Evolutionary conservation across 2,797 vertebrate species (phyloP), one percentile per base, ranked within the genome.

Genomic region (Alcedo atthis): DNA sequence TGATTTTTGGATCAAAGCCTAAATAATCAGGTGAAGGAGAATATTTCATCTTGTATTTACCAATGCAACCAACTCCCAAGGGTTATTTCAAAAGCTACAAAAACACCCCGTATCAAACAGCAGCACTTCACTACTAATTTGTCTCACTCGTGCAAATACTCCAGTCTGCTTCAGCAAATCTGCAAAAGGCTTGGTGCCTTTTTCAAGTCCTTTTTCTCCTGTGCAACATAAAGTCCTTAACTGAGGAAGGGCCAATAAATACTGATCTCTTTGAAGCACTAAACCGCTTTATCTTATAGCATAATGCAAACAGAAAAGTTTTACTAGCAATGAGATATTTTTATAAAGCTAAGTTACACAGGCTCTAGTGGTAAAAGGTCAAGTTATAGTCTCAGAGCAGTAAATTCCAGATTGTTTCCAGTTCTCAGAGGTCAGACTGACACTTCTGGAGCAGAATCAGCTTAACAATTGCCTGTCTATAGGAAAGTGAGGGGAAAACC

Each of bases 11-110:
- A 90, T n/a, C 26, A 51, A 83, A 71, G 54, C 81, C 92, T 87
- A 95, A 94, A 85, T 35, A 87, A 93, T 77, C 76, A 87, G 58
- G 78, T 77, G 58, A 90, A 85, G 25, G 61, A 84, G 73, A 95
- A 93, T 11, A 2, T 81, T 85, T 54, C 26, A 8, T 74, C 75
- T 70, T 77, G 81, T 80, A 80, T 88, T 90, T 87, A 85, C 45
- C 92, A 87, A 64, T 84, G 55, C 81, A 81, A 42, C 35, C 48
- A 46, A 40, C 33, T 89, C 88, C 67, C 57, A 53, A 67, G 70
- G 26, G 74, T 81, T 79, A 81, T 81, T 92, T 81, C 74, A 55
- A 91, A 89, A 95, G 25, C 64, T 94, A 45, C 30, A 81, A 89
- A 85, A 93, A 82, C 64, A 90, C 55, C 53, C 48, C 45, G 33